Evolutionary conservation across 37 sponge, comb jelly and placozoan species (phyloP), one percentile per base, ranked within the genome.

Genomic region (Chondrosia reniformis): DNA sequence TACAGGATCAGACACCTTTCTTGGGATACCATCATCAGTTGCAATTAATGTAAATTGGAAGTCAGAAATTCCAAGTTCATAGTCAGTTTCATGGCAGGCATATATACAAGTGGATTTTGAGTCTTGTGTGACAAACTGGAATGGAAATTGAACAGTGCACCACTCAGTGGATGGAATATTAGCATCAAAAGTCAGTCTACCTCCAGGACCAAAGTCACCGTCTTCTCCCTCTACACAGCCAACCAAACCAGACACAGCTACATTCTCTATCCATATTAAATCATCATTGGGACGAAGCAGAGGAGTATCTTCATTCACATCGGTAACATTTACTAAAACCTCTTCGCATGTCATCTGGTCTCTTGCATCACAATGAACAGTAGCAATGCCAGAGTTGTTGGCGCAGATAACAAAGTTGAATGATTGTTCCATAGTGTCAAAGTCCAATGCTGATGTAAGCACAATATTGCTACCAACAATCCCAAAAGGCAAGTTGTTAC

Each of bases 171-270:
- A 43, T 34, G 42, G 42, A 15, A 34, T 24, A 21, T 49, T 46
- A 24, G 65, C 55, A 34, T 8, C 25, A 72, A 34, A 80, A 1
- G 52, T 38, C 27, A 82, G 56, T 13, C 28, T 57, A 13, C 81
- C 81, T 22, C 31, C 56, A 40, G 83, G 45, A 7, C 85, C 85
- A 73, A 77, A 64, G 44, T 93, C 94, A 39, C 64, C 59, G 80
- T 93, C 94, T 13, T 58, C 84, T 28, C 81, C 94, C 67, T 73
- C 63, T 25, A 93, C 21, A 39, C 86, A 84, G 7, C 83, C 81
- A 0, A 93, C 76, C 24, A 41, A 24, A 43, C 59, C 63, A 19
- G 63, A 65, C 3, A 69, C 25, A 19, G 84, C 22, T 6, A 79
- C 76, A 33, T 78, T 84, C 55, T 93, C 94, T n/a, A n/a, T n/a